phyloP scores from a whole-genome alignment of 2,797 vertebrate species.

The Atherinosoma microstoma region DNA sequence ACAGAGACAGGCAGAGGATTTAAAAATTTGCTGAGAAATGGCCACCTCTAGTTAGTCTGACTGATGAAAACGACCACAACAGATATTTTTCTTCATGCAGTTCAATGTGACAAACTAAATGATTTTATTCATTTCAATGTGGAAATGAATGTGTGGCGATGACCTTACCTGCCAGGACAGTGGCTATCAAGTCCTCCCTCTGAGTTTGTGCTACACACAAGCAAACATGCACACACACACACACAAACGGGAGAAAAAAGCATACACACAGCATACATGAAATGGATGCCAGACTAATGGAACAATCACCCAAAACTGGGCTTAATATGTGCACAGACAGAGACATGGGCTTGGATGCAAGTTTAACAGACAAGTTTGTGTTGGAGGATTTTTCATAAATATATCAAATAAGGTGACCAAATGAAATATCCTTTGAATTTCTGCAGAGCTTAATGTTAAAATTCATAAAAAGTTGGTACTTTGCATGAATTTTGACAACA shows the following conservation, averaged over 20 bases:
- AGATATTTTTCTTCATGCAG: background rate
- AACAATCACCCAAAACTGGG: background rate
- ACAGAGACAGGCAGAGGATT: background rate
- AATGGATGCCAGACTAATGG: constrained; percentile 43
- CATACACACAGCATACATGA: constrained; percentile 35
- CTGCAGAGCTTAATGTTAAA: background rate
- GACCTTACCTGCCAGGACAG: constrained; percentile 85
- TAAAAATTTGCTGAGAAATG: background rate
- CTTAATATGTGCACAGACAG: background rate
- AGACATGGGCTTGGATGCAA: background rate
- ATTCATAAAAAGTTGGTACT: background rate
- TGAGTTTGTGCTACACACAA: constrained; percentile 68
- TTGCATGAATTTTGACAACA: background rate
- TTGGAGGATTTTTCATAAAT: background rate
- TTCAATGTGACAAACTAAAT: constrained; percentile 5
- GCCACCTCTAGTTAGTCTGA: background rate
- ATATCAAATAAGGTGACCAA: background rate
- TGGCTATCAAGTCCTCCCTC: constrained; percentile 86
- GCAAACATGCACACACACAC: constrained; percentile 24
- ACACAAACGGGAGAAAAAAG: constrained; percentile 15
- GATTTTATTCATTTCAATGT: background rate
- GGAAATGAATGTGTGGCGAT: constrained; percentile 25
- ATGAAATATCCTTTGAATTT: background rate
- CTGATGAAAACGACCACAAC: background rate
- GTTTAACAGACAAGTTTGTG: background rate